Conservation (phyloP, 2,113 vertebrate species). For the Cyanoliseus patagonus region DNA sequence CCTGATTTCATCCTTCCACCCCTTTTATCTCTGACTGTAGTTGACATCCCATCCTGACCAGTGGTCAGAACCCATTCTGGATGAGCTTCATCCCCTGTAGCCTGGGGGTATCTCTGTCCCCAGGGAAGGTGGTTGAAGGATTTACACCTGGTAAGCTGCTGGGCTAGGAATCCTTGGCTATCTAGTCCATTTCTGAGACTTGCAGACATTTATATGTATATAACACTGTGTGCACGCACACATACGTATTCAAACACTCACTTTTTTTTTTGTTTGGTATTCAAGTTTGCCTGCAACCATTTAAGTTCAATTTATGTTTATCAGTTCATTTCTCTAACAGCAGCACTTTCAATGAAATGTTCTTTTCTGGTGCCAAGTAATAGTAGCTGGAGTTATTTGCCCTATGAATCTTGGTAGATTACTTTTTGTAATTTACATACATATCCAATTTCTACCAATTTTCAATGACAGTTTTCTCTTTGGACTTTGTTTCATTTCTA, state of each 20-base stretch:
- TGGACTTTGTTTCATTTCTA: slow-evolving; percentile 45
- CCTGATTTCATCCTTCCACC: neutral
- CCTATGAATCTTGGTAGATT: slow-evolving; percentile 61
- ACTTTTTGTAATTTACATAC: slow-evolving; percentile 67
- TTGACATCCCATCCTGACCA: neutral
- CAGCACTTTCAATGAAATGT: slow-evolving; percentile 52
- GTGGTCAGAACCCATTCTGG: accelerated
- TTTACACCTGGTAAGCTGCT: neutral
- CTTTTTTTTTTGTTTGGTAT: neutral
- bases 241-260: neutral
- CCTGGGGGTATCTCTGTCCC: neutral
- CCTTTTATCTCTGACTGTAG: neutral
- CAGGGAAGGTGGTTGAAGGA: accelerated
- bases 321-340: slow-evolving; percentile 56
- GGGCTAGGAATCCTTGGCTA: neutral
- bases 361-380: slow-evolving; percentile 54
- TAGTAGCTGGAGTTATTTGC: slow-evolving; percentile 49
- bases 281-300: slow-evolving; percentile 42
- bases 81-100: neutral
- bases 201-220: neutral
- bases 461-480: slow-evolving; percentile 52
- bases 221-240: neutral
- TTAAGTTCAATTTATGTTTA: slow-evolving; percentile 67
- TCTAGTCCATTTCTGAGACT: neutral
- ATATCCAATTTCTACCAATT: slow-evolving; percentile 66